A percentile compares a stretch with the other conserved stretches of the same genome.
These are phyloP conservation scores for Lepilemur septentrionalis DNA, from an alignment of 2,797 vertebrate species.

Conservation along the genomic window DNA sequence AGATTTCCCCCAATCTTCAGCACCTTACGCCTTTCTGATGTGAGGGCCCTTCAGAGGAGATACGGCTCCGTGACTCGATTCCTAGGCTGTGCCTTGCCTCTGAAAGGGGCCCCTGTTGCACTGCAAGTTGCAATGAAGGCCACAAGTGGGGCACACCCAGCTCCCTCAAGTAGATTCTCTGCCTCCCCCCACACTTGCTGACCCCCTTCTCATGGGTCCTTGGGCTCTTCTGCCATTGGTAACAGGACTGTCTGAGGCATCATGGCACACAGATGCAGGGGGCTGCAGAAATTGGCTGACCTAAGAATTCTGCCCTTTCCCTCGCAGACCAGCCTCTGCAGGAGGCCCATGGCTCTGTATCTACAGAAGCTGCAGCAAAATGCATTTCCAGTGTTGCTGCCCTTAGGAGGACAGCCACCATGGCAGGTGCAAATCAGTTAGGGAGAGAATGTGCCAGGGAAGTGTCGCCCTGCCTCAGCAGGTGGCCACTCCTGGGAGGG, in stretches of 20 bases:
- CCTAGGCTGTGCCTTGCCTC: neutral
- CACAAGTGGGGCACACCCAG: rapidly evolving
- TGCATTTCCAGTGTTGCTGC: neutral
- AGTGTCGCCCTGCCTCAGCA: neutral
- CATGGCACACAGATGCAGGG: neutral
- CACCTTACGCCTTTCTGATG: neutral
- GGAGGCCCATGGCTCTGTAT: neutral
- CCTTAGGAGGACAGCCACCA: neutral
- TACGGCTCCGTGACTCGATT: neutral
- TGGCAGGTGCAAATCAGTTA: neutral
- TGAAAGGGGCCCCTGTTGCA: neutral
- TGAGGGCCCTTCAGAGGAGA: neutral
- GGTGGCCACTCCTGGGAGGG: neutral
- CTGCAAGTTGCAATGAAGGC: neutral
- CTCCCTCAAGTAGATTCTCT: neutral
- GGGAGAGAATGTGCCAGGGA: neutral
- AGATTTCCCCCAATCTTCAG: neutral
- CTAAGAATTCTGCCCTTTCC: neutral
- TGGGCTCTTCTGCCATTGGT: neutral
- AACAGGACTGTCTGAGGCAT: neutral
- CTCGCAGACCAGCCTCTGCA: neutral
- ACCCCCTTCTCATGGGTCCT: neutral
- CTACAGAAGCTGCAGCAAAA: neutral
- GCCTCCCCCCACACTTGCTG: neutral
- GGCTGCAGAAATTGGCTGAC: neutral